Conservation (phyloP, 2,888 invertebrate genomes). For the Alcis repandata region DNA sequence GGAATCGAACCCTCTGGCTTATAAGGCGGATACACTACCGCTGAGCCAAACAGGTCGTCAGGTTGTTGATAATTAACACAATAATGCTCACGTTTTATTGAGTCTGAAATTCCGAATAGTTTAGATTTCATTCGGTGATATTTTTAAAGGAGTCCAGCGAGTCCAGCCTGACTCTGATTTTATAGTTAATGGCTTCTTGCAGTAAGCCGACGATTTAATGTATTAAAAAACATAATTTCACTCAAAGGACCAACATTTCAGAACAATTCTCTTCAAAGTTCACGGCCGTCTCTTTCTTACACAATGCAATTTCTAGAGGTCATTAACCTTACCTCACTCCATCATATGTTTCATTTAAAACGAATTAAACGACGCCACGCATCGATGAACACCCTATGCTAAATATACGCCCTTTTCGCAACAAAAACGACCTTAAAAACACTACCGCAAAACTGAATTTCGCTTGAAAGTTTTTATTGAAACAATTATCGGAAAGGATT, state of each 20-base stretch:
- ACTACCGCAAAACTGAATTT: conserved; percentile 30
- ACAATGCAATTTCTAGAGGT: conserved; percentile 27
- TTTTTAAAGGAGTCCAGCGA: no score
- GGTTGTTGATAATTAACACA: no score
- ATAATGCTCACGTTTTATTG: no score
- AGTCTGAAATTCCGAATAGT: no score
- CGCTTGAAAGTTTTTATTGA: conserved; percentile 10
- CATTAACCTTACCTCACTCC: conserved; percentile 41
- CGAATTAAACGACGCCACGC: conserved; percentile 66
- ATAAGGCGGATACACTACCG: no score
- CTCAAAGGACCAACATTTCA: background rate
- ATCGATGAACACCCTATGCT: conserved; percentile 70
- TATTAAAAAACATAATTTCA: background rate
- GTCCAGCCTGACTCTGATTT: no score
- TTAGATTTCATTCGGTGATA: no score
- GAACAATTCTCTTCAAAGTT: conserved; percentile 9
- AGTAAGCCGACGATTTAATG: no score
- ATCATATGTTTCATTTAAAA: conserved; percentile 68
- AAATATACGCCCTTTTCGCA: conserved; percentile 41
- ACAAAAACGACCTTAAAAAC: conserved; percentile 34
- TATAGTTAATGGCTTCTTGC: no score
- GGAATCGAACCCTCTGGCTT: no score
- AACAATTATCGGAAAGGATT: conserved; percentile 34
- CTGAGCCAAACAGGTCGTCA: no score
- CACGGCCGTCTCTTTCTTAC: conserved; percentile 27